Evolutionary conservation across 2,113 vertebrate species (phyloP).

Genomic region (mouse (Mus musculus)): GRCm39 chr3:26157501-26158000

Average conservation of each 20-base stretch:
- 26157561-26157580: background rate
- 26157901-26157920: slow-evolving; percentile 72
- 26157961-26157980: background rate
- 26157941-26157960: slow-evolving; percentile 50
- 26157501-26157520: background rate
- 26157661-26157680: slow-evolving; percentile 31
- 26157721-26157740: background rate
- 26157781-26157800: slow-evolving; percentile 72
- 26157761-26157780: slow-evolving; percentile 36
- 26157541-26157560: background rate
- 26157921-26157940: slow-evolving; percentile 77
- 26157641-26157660: slow-evolving; percentile 60
- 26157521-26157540: background rate
- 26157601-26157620: background rate
- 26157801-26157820: slow-evolving; percentile 73
- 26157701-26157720: slow-evolving; percentile 37
- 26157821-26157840: slow-evolving; percentile 72
- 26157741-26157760: background rate
- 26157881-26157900: slow-evolving; percentile 49
- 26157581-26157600: slow-evolving; percentile 45
- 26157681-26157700: background rate
- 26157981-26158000: background rate
- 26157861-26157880: slow-evolving; percentile 76
- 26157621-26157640: slow-evolving; percentile 46
- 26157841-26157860: slow-evolving; percentile 66